Evolutionary conservation across 2,797 vertebrate species (phyloP).

Genomic region (Sarcophilus harrisii): DNA sequence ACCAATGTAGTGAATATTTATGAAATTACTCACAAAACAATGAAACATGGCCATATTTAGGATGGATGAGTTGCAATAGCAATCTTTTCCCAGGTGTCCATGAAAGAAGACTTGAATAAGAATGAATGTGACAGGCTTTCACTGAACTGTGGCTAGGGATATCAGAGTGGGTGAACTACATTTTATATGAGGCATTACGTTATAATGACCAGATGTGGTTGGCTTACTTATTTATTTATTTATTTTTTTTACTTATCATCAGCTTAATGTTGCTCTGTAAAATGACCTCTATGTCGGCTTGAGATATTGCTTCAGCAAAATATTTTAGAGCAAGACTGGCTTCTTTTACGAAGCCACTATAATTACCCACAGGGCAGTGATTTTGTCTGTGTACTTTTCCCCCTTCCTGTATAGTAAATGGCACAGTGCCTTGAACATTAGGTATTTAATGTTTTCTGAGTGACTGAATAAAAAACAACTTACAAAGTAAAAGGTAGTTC

Average conservation of each 20-base stretch:
- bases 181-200: background rate
- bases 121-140: background rate
- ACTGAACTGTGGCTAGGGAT: background rate
- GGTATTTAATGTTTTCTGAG: conserved; percentile 43
- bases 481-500: conserved; percentile 9
- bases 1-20: conserved; percentile 14
- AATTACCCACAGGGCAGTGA: background rate
- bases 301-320: conserved; percentile 34
- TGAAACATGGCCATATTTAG: conserved; percentile 31
- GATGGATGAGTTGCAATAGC: conserved; percentile 30
- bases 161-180: background rate
- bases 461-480: conserved; percentile 26
- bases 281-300: background rate
- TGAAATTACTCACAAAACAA: conserved; percentile 55
- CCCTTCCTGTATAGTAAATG: conserved; percentile 20
- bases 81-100: background rate
- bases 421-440: conserved; percentile 1
- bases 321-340: background rate
- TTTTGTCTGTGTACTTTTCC: conserved; percentile 18
- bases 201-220: conserved; percentile 4
- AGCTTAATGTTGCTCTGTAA: conserved; percentile 5
- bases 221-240: conserved; percentile 39
- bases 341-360: conserved; percentile 23
- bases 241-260: conserved; percentile 11
- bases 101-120: background rate